A percentile compares a stretch with the other conserved stretches of the same genome.
These are phyloP conservation scores for Percopsis omiscomaycus DNA, from an alignment of 2,797 vertebrate genomes.

Conservation along the genomic window DNA sequence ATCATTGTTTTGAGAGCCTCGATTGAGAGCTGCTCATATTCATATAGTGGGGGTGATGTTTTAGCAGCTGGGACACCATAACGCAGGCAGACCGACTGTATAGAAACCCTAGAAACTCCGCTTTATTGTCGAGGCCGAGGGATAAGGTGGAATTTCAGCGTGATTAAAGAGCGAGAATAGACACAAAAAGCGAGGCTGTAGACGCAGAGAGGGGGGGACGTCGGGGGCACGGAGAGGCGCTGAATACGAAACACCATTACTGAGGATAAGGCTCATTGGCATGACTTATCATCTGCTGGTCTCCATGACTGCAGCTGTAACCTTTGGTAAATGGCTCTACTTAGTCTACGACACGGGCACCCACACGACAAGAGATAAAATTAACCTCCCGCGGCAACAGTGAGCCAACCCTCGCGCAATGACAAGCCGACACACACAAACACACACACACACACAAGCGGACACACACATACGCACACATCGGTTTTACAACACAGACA, in stretches of 20 bases:
- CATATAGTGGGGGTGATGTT: conserved; percentile 42
- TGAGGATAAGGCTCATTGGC: conserved; percentile 58
- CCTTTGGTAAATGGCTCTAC: conserved; percentile 69
- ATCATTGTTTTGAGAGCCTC: conserved; percentile 64
- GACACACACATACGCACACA: conserved; percentile 8
- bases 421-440: conserved; percentile 11
- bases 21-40: conserved; percentile 54
- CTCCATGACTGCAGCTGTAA: conserved; percentile 65
- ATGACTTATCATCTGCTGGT: conserved; percentile 59
- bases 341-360: conserved; percentile 58
- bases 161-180: conserved; percentile 18
- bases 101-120: conserved; percentile 35
- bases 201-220: conserved; percentile 22
- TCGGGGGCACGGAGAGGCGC: conserved; percentile 18
- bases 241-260: conserved; percentile 47
- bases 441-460: conserved; percentile 8
- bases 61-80: conserved; percentile 32
- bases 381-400: conserved; percentile 56
- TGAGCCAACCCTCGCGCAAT: not conserved
- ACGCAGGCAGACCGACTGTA: conserved; percentile 38
- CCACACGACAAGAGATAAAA: conserved; percentile 53
- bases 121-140: conserved; percentile 23
- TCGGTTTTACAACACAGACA: not conserved
- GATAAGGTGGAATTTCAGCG: conserved; percentile 31
- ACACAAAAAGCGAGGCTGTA: conserved; percentile 6